These are phyloP conservation scores for Mamestra configurata DNA, from an alignment of 1,140 invertebrate species.

Conservation along the genomic window DNA sequence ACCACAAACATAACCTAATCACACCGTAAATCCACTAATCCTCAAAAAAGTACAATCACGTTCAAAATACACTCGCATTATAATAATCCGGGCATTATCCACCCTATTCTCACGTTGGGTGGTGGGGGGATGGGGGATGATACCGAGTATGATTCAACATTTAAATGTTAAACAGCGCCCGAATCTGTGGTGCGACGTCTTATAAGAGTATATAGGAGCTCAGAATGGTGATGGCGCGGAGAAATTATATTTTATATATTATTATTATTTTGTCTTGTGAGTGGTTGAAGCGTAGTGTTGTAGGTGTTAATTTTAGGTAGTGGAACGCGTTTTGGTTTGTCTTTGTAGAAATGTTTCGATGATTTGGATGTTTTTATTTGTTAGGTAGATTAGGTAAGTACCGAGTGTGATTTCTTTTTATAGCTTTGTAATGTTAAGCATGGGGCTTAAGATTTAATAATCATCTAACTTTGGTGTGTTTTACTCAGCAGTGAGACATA, in stretches of 20 bases:
- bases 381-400: too few species aligned
- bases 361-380: too few species aligned
- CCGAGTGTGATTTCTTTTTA: too few species aligned
- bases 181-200: conserved; percentile 79
- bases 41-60: conserved; percentile 28
- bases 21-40: neutral
- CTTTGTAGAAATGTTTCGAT: too few species aligned
- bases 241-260: conserved; percentile 44
- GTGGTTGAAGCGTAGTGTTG: neutral
- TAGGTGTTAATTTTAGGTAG: neutral
- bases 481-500: too few species aligned
- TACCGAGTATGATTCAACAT: conserved; percentile 76
- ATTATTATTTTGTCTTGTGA: conserved; percentile 38
- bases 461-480: too few species aligned
- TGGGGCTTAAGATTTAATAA: too few species aligned
- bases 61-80: conserved; percentile 7
- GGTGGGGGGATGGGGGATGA: conserved; percentile 47
- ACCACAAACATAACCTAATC: neutral
- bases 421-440: too few species aligned
- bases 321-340: neutral
- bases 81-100: conserved; percentile 56
- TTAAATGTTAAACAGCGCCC: conserved; percentile 83
- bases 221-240: conserved; percentile 52
- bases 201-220: conserved; percentile 64
- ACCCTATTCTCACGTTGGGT: conserved; percentile 20